Percentiles rank a stretch among this genome's conserved stretches.
These are phyloP conservation scores for Pomatorhinus ruficollis DNA, from an alignment of 2,113 vertebrate genomes.

Conservation along the genomic window DNA sequence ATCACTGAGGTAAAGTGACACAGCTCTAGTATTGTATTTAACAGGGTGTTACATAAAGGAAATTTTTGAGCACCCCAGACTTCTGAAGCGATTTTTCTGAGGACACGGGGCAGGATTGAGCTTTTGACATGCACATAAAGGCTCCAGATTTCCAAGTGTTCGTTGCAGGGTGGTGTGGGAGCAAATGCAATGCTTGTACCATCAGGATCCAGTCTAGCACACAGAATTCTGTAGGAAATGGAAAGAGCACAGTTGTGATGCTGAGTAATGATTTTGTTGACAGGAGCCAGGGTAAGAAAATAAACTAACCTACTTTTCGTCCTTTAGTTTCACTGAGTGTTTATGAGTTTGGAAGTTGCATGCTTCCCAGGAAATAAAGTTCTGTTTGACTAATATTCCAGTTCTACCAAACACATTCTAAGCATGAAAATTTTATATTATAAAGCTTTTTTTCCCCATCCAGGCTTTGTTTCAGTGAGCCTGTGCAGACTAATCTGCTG, in stretches of 20 bases:
- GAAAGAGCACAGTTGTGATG: neutral
- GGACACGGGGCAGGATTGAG: neutral
- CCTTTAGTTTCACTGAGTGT: neutral
- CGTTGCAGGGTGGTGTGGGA: neutral
- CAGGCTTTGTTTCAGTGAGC: neutral
- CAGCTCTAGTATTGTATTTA: neutral
- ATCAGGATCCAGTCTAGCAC: neutral
- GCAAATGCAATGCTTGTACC: neutral
- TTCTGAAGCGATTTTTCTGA: neutral
- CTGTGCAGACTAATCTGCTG: accelerated
- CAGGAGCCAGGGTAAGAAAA: neutral
- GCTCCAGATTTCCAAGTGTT: neutral
- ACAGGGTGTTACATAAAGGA: accelerated
- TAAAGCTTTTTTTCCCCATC: neutral
- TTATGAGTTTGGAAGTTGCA: neutral
- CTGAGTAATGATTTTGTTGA: neutral
- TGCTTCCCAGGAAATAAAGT: neutral
- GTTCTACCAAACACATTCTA: neutral
- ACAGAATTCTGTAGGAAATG: accelerated
- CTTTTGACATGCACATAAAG: neutral
- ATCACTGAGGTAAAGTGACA: neutral
- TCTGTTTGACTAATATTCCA: neutral
- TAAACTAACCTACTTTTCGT: neutral
- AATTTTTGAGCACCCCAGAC: neutral
- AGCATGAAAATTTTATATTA: neutral